Evolutionary conservation across 2,888 invertebrate genomes (phyloP).

Genomic region (Drosophila paranaensis): DNA sequence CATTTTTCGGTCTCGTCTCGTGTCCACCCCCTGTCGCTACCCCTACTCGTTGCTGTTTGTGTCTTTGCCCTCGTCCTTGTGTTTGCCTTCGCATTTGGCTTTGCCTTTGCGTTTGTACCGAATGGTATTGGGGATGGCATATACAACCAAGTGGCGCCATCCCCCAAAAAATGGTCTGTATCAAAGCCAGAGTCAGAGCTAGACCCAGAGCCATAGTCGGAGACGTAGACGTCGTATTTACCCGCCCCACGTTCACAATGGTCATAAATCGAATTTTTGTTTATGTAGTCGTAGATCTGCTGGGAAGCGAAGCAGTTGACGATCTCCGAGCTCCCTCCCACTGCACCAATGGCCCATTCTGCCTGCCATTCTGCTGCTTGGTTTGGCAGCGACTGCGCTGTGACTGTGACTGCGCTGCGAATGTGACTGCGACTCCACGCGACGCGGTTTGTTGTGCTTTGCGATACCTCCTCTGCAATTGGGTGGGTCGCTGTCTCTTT

Average conservation of each 20-base stretch:
- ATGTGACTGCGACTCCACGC: conserved; percentile 5
- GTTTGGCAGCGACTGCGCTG: conserved; percentile 5
- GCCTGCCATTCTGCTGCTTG: conserved; percentile 9
- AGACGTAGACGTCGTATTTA: conserved; percentile 8
- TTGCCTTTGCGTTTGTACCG: neutral
- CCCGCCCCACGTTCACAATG: conserved; percentile 59
- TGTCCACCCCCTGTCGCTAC: neutral
- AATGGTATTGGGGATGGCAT: neutral
- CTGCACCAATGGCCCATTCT: conserved; percentile 17
- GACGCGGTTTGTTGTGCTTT: conserved; percentile 81
- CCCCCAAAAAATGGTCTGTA: conserved; percentile 43
- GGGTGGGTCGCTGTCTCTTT: conserved; percentile 26
- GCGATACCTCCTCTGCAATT: conserved; percentile 28
- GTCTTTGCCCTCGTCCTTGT: too few relatives aligned
- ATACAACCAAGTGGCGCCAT: conserved; percentile 27
- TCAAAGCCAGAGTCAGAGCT: conserved; percentile 14
- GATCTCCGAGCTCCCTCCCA: neutral
- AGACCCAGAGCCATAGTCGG: conserved; percentile 1
- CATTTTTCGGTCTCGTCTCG: conserved; percentile 11
- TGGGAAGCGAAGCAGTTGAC: conserved; percentile 34
- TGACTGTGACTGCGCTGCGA: neutral
- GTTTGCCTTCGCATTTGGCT: too few relatives aligned
- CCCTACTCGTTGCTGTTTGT: too few relatives aligned
- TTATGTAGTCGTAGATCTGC: conserved; percentile 76
- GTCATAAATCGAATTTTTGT: conserved; percentile 84